Evolutionary conservation across 2,888 invertebrate genomes (phyloP), one percentile per base, ranked within the genome.

Genomic region (Volucella zonaria): DNA sequence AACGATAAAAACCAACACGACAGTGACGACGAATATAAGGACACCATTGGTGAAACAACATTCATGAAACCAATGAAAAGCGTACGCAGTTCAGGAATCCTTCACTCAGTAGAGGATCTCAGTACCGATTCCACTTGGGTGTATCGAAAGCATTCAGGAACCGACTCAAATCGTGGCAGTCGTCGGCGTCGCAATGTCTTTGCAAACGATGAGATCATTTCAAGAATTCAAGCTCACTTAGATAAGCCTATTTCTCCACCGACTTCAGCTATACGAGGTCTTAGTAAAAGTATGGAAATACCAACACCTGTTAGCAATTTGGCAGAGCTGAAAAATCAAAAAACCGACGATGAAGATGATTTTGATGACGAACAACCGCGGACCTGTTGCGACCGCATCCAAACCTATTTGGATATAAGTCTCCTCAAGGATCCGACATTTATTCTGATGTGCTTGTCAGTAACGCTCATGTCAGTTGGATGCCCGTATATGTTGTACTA

Each of bases 401-500:
- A 91, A 86, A 89, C 94, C 87, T 95, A 95, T 89, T 90, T 96
- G 80, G 95, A 96, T 89, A 93, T 95, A 9, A 94, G 94, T 0
- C 92, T 96, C 2, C 91, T 96, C 42, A 93, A 93, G 88, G 94
- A 95, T 52, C 94, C 94, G 87, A 93, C 94, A 4, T 96, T 96
- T 89, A 94, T 95, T 8, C 92, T 95, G 87, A 94, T 96, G 91
- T 95, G 95, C 80, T 92, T 95, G 1, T 95, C 96, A 0, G 95
- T 96, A 10, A 95, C 94, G 1, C 93, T 96, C 2, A 95, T 95
- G 95, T 95, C 95, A 0, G 95, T 95, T 23, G 96, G 96, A 11
- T 95, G 95, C 3, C 96, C 96, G 0, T 95, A 95, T 89, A 95
- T 95, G 89, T 90, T 96, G 3, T 95, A 95, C 90, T 95, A 95